Evolutionary conservation across 1,140 invertebrate species (phyloP), one percentile per base, ranked within the genome.

Genomic region (Pogonomyrmex barbatus): DNA sequence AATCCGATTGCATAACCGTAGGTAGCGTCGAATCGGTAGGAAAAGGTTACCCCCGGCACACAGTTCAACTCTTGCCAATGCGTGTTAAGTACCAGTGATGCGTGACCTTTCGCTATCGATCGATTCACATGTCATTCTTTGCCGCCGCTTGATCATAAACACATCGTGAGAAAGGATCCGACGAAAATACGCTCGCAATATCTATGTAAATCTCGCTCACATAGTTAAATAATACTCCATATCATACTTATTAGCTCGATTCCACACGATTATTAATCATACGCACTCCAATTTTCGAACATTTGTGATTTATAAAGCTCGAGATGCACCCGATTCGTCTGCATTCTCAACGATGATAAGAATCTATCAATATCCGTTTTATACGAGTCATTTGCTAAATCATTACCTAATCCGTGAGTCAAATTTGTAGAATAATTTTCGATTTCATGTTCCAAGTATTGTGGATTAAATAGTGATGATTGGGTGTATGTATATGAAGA

Each of bases 291-390:
- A 68, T 86, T 50, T 77, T 88, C 45, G 12, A 92, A 82, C 90
- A 94, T 93, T 75, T 93, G 90, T 6, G 86, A 78, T n/a, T 84
- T 85, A 87, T 94, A 94, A 60, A 93, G 63, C 85, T 93, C 71
- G 36, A 93, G 76, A 81, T 94, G 94, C 33, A 94, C 84, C 9
- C 86, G 84, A 85, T 94, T 58, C 17, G 93, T 94, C 68, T 93
- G 88, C 9, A 70, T 36, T 77, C 90, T 90, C 36, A 94, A 85
- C 42, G 90, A 88, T 33, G 36, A 45, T 65, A 94, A 91, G 86
- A 92, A 94, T 5, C 77, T 45, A 42, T 94, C 93, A 52, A 93
- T 86, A 62, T 89, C 73, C 9, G 24, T 63, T 58, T 87, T 56
- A 36, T 42, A 2, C 14, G 67, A 9, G 4, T 70, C 56, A n/a